These are phyloP conservation scores for Panurus biarmicus DNA, from an alignment of 2,113 vertebrate species.

Conservation along the genomic window DNA sequence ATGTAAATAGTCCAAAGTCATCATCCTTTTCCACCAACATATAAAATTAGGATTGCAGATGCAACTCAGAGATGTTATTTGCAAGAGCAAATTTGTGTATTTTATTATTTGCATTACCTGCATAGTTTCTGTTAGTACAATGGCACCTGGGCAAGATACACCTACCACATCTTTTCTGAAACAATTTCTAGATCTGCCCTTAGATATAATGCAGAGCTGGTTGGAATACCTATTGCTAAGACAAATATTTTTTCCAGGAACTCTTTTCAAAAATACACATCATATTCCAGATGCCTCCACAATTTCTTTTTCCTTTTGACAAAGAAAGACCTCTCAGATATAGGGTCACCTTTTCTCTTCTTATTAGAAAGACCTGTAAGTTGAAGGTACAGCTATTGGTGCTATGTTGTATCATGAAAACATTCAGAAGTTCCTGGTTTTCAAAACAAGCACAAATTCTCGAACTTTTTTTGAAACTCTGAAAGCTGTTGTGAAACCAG, in stretches of 20 bases:
- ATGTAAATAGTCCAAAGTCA: not conserved
- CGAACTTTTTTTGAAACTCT: not conserved
- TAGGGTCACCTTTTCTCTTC: not conserved
- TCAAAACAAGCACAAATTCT: not conserved
- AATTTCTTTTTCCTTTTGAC: not conserved
- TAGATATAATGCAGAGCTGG: not conserved
- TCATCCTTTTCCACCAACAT: not conserved
- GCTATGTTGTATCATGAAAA: not conserved
- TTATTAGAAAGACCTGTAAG: not conserved
- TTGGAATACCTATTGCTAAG: not conserved
- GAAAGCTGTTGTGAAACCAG: not conserved
- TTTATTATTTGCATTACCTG: not conserved
- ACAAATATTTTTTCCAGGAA: not conserved
- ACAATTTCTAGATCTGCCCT: not conserved
- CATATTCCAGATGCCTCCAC: not conserved
- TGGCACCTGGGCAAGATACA: not conserved
- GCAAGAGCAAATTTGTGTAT: not conserved
- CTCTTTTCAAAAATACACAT: not conserved
- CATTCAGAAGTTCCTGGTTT: not conserved
- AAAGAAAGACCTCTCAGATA: not conserved
- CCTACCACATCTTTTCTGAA: not conserved
- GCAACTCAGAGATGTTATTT: not conserved
- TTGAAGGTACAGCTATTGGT: not conserved
- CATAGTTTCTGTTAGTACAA: not conserved
- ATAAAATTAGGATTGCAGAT: not conserved